A percentile compares a stretch with the other conserved stretches of the same genome.
These are phyloP conservation scores for Ophioninae sp. DNA, from an alignment of 2,888 invertebrate genomes.

Conservation along the genomic window DNA sequence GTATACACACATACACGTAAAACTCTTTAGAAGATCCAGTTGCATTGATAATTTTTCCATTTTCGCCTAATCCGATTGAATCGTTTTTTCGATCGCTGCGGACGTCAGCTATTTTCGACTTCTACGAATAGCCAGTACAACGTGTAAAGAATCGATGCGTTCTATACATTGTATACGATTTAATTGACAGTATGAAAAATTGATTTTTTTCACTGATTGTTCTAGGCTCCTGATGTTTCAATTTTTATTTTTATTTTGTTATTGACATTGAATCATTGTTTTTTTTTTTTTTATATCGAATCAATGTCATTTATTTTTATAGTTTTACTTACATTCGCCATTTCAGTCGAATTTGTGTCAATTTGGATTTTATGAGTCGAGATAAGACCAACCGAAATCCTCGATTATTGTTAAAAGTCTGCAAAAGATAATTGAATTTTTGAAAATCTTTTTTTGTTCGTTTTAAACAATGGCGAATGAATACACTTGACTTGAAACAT, in stretches of 20 bases:
- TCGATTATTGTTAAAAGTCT: too few species aligned
- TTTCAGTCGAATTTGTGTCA: too few species aligned
- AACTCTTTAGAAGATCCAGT: slow-evolving; percentile 60
- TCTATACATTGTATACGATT: slow-evolving; percentile 6
- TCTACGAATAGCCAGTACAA: slow-evolving; percentile 43
- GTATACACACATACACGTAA: slow-evolving; percentile 13
- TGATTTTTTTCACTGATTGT: neutral
- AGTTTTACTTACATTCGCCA: too few species aligned
- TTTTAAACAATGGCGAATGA: too few species aligned
- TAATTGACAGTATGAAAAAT: slow-evolving; percentile 27
- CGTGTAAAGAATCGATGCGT: slow-evolving; percentile 4
- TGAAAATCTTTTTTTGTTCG: too few species aligned
- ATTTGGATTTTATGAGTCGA: too few species aligned
- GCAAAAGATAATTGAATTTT: too few species aligned
- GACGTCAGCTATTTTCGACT: slow-evolving; percentile 51
- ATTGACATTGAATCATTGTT: too few species aligned
- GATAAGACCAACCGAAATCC: too few species aligned
- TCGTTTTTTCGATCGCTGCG: slow-evolving; percentile 60
- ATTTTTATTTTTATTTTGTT: neutral
- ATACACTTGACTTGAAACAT: too few species aligned
- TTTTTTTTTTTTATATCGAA: too few species aligned
- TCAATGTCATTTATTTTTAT: too few species aligned
- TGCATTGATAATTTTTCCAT: slow-evolving; percentile 69
- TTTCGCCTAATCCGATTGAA: slow-evolving; percentile 67
- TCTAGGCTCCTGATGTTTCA: neutral